Evolutionary conservation across 2,797 vertebrate species (phyloP), one percentile per base, ranked within the genome.

Genomic region (Aldrovandia affinis): DNA sequence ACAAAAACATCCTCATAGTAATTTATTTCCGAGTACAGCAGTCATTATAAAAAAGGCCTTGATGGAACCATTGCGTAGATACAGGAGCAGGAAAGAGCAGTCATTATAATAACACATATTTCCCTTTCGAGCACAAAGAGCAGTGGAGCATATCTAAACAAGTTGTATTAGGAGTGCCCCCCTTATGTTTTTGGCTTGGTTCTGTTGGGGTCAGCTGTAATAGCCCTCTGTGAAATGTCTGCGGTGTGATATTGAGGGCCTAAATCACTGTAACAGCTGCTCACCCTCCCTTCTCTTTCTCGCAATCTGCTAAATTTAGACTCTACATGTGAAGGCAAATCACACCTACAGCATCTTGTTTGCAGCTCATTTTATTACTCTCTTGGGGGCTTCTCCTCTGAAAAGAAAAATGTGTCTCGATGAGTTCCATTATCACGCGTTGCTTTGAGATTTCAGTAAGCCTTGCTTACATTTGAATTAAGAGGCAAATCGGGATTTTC

Each of bases 331-430:
- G 78, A 55, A 81, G 28, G 20, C 36, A 22, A 25, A 57, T 81
- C 54, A 59, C 55, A 57, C 52, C 78, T 79, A 36, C 52, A 28
- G n/a, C 78, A 18, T 79, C 12, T 28, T 55, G n/a, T 54, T 79
- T n/a, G 1, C 52, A 22, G 52, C 33, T 55, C 55, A 42, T 81
- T 81, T 55, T 81, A 81, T 61, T 81, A 14, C 54, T 81, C 30
- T 81, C 54, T 59, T 52, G 3, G 55, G 20, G 54, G n/a, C 15
- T 81, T 57, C 1, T 9, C 18, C 33, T 36, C 50, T 78, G 33
- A 78, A 39, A 59, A 81, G n/a, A 81, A 33, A 39, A 15, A 30
- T 80, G 3, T 36, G 39, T 47, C 22, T 75, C 2, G 6, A 44
- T 44, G 18, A 18, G 22, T 75, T 42, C 30, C 39, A 75, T 75